Evolutionary conservation across 2,797 vertebrate genomes (phyloP).

Genomic region (Yasuhikotakia modesta): DNA sequence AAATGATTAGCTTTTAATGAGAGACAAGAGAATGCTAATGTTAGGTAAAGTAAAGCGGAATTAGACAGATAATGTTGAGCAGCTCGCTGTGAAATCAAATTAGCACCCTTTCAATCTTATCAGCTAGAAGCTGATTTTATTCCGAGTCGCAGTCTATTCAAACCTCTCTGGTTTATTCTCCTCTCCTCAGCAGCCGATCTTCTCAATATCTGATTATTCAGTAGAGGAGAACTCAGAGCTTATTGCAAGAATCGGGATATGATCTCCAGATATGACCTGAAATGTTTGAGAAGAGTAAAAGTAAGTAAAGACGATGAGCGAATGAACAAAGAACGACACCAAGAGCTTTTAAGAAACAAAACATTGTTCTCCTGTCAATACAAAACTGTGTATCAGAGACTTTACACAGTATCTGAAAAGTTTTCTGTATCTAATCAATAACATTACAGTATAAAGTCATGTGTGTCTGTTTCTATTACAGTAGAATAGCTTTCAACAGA

Average conservation of each 20-base stretch:
- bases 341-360: background rate
- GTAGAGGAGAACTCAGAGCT: background rate
- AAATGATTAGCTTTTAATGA: conserved; percentile 53
- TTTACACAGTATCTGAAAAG: background rate
- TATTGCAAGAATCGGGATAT: conserved; percentile 24
- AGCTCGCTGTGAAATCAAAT: conserved; percentile 70
- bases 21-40: conserved; percentile 43
- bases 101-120: conserved; percentile 67
- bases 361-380: background rate
- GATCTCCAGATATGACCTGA: background rate
- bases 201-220: conserved; percentile 40
- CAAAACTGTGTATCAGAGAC: background rate
- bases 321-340: background rate
- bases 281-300: background rate
- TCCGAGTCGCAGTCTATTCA: conserved; percentile 22
- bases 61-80: conserved; percentile 68
- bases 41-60: conserved; percentile 62
- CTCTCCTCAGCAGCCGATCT: conserved; percentile 18
- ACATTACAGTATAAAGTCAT: background rate
- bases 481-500: too few relatives aligned
- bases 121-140: conserved; percentile 51
- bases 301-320: background rate
- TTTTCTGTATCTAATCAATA: background rate
- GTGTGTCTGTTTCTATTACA: background rate
- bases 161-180: conserved; percentile 20